A percentile compares a stretch with the other conserved stretches of the same genome.
These are phyloP conservation scores for Horisme vitalbata DNA, from an alignment of 2,888 invertebrate species.

Conservation along the genomic window DNA sequence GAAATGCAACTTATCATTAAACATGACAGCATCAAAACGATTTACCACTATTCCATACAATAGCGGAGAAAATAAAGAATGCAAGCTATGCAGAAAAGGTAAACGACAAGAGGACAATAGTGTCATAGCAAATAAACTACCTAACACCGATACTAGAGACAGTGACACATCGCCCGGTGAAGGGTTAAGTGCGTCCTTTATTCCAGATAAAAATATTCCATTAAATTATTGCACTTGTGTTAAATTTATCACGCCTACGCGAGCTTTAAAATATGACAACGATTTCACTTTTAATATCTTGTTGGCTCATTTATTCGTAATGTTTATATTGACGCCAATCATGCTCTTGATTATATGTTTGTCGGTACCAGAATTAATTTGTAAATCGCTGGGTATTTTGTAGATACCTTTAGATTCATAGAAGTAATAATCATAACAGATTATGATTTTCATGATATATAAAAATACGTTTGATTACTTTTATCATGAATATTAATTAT, in stretches of 20 bases:
- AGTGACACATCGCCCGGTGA: conserved; percentile 57
- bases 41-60: conserved; percentile 50
- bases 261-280: conserved; percentile 36
- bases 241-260: conserved; percentile 49
- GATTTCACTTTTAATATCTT: conserved; percentile 42
- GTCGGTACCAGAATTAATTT: background rate
- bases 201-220: conserved; percentile 56
- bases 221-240: conserved; percentile 46
- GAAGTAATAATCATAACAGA: no score
- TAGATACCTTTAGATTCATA: no score
- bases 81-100: conserved; percentile 38
- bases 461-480: no score
- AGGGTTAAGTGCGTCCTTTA: conserved; percentile 47
- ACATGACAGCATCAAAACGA: conserved; percentile 51
- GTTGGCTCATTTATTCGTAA: conserved; percentile 8
- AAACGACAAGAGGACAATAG: conserved; percentile 57
- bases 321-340: conserved; percentile 9
- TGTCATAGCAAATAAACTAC: conserved; percentile 68
- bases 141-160: conserved; percentile 58
- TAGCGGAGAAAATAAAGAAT: conserved; percentile 59
- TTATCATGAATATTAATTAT: no score
- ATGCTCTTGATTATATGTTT: conserved; percentile 9
- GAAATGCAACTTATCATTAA: conserved; percentile 44
- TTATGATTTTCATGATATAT: no score
- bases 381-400: background rate